These are phyloP conservation scores for Thera obeliscata DNA, from an alignment of 2,888 invertebrate species.

Conservation along the genomic window DNA sequence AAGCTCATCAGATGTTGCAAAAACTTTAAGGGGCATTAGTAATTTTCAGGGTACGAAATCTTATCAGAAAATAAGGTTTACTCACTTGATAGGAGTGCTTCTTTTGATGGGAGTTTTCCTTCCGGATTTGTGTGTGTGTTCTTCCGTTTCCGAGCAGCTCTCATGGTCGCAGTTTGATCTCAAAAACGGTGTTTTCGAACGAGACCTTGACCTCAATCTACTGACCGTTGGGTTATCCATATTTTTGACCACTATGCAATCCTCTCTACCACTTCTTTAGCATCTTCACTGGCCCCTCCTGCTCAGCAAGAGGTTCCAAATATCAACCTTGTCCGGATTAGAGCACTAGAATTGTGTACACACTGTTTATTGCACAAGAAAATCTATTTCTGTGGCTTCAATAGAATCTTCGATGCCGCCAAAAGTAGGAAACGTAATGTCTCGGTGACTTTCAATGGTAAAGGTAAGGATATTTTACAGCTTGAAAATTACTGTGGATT, in stretches of 20 bases:
- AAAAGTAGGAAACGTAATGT: slow-evolving; percentile 70
- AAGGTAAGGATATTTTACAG: slow-evolving; percentile 35
- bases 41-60: no score
- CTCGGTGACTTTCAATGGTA: slow-evolving; percentile 49
- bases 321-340: slow-evolving; percentile 51
- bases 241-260: slow-evolving; percentile 39
- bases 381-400: slow-evolving; percentile 81
- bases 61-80: slow-evolving; percentile 23
- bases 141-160: slow-evolving; percentile 80
- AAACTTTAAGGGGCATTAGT: no score
- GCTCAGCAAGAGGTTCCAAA: slow-evolving; percentile 41
- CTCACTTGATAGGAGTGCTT: slow-evolving; percentile 82
- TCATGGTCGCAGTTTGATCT: slow-evolving; percentile 85
- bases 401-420: slow-evolving; percentile 78
- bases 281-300: slow-evolving; percentile 50
- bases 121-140: slow-evolving; percentile 81
- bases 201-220: slow-evolving; percentile 87
- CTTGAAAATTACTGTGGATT: slow-evolving; percentile 14
- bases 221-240: slow-evolving; percentile 77
- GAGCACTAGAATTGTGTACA: slow-evolving; percentile 38
- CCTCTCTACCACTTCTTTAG: slow-evolving; percentile 40
- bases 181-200: slow-evolving; percentile 88
- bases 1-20: no score
- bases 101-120: slow-evolving; percentile 78
- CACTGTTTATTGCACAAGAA: slow-evolving; percentile 73